These are phyloP conservation scores for Gorsachius goisagi DNA, from an alignment of 2,113 vertebrate genomes.

Conservation along the genomic window DNA sequence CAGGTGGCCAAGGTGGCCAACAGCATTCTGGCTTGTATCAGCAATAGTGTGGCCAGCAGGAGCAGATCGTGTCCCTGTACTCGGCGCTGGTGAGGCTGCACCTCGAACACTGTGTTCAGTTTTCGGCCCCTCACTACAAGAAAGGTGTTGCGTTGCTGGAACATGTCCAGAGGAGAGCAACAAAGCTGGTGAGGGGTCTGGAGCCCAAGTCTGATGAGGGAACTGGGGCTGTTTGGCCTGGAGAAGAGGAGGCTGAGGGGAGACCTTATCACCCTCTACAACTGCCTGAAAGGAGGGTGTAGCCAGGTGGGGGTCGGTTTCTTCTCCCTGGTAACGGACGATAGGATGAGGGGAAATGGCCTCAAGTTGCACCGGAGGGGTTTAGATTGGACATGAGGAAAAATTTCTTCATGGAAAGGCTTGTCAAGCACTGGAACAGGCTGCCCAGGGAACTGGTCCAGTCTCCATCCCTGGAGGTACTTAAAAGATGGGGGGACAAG, in stretches of 20 bases:
- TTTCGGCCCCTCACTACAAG: not conserved
- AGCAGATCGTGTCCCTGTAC: not conserved
- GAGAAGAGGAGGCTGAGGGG: not conserved
- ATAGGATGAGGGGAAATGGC: not conserved
- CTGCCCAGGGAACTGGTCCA: not conserved
- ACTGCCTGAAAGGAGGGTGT: not conserved
- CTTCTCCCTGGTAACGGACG: not conserved
- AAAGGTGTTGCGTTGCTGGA: not conserved
- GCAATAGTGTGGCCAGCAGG: not conserved
- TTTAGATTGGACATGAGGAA: not conserved
- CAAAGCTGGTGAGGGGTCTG: not conserved
- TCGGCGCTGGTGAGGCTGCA: rapidly evolving
- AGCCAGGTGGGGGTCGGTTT: rapidly evolving
- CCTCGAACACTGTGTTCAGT: not conserved
- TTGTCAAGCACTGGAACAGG: not conserved
- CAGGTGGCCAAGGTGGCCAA: not conserved
- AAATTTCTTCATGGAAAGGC: not conserved
- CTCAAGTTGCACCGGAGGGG: not conserved
- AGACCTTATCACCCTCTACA: not conserved
- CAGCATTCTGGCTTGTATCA: not conserved
- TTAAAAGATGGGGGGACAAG: not conserved
- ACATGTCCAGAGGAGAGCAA: not conserved
- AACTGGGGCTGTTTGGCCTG: not conserved
- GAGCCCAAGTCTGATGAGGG: not conserved
- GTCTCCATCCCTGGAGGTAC: not conserved